Base-by-base conservation (phyloP, 2,888 invertebrate genomes). In the Agriopis aurantiaria region DNA sequence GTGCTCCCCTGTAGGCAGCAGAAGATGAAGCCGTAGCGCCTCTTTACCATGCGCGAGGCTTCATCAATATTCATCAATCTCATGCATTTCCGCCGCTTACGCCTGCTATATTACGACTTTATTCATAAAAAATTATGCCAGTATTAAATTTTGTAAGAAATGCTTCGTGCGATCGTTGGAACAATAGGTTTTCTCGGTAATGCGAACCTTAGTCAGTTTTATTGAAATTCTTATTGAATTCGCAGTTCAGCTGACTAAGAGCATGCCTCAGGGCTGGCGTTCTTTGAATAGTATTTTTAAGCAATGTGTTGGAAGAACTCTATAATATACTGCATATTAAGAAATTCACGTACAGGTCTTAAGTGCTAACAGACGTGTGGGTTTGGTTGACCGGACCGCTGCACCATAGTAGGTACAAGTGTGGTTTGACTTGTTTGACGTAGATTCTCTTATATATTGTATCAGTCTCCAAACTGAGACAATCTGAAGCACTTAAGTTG, bases 51-150 rank as follows among this genome's bases (percentile, higher is more conserved):
- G 66, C 63, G 63, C 46, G 66, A 67, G 62, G 48, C 66, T 49
- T 45, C 66, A 70, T 70, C 49, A 67, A 64, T 66, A 71, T 71
- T 71, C 70, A 71, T 66, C 58, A 70, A 63, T 53, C 59, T 65
- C 61, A 14, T 66, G 66, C 63, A 67, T 12, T 63, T 67, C 70
- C 70, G 66, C 43, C 70, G 66, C 55, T 71, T 43, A 63, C 53
- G 62, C 48, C 49, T 45, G 40, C 57, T 12, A n/a, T 65, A 56
- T 58, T 56, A 17, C 55, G 53, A 45, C 49, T 65, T 65, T 61
- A 66, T 63, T 45, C 65, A 69, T 69, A 61, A 61, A 69, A 66
- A 53, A 14, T 43, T 40, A 69, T 40, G 46, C 53, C 64, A 40
- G 55, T 56, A 57, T 61, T 45, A 62, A 45, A 65, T 56, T 57